phyloP scores from a whole-genome alignment of 2,113 vertebrate genomes.

The Hemibagrus wyckioides region DNA sequence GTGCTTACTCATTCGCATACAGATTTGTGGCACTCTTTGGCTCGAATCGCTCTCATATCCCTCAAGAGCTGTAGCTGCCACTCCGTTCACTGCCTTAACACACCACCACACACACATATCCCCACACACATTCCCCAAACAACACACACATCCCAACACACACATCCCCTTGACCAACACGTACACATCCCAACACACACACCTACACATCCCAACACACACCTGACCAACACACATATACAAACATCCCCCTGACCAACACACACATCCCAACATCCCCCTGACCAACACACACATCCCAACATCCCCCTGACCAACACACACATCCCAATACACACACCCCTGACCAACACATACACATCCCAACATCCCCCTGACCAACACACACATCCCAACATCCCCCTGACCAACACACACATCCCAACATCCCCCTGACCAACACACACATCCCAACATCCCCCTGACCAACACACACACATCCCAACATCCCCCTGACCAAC shows the following conservation, averaged over 20 bases:
- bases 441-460: no score
- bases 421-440: not conserved
- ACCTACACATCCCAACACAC: not conserved
- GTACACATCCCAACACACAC: not conserved
- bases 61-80: not conserved
- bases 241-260: no score
- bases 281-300: not conserved
- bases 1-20: conserved; percentile 48
- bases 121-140: no score
- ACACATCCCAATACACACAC: not conserved
- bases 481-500: no score
- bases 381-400: not conserved
- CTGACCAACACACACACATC: not conserved
- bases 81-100: not conserved
- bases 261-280: not conserved
- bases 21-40: not conserved
- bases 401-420: no score
- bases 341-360: no score
- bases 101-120: not conserved
- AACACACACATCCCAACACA: not conserved
- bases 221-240: not conserved
- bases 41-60: not conserved
- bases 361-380: no score
- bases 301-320: no score
- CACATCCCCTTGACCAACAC: not conserved